Evolutionary conservation across 1,140 invertebrate species (phyloP).

Genomic region (Bemisia tabaci): DNA sequence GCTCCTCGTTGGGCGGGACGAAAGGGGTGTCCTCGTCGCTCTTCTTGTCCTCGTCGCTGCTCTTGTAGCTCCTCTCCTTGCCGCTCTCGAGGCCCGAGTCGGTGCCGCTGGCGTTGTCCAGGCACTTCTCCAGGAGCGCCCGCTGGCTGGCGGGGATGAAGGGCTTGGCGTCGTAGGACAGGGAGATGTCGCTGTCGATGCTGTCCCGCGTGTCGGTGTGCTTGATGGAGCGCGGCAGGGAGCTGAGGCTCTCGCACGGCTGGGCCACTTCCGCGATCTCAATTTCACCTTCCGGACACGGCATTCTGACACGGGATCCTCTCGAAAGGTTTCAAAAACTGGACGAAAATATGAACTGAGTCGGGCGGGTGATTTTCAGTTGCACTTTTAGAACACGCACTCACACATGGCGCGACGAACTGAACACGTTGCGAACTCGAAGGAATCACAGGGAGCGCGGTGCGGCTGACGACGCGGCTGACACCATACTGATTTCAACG

Average conservation of each 20-base stretch:
- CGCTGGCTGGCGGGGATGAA: slow-evolving; percentile 27
- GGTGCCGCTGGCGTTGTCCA: slow-evolving; percentile 29
- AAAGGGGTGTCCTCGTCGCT: slow-evolving; percentile 27
- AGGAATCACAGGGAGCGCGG: background rate
- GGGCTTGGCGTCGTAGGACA: slow-evolving; percentile 36
- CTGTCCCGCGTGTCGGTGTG: background rate
- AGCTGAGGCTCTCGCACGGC: background rate
- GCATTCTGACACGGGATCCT: too few species aligned
- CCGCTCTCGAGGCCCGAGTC: slow-evolving; percentile 38
- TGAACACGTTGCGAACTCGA: too few species aligned
- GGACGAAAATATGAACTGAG: too few species aligned
- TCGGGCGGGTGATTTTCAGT: too few species aligned
- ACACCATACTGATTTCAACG: background rate
- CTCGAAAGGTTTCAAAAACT: too few species aligned
- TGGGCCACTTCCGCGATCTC: background rate
- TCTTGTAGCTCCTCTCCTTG: slow-evolving; percentile 28
- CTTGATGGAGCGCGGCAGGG: background rate
- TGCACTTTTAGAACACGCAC: too few species aligned
- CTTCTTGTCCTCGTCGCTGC: too few species aligned
- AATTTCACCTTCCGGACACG: background rate
- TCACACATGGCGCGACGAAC: too few species aligned
- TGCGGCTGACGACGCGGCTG: background rate
- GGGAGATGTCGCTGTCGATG: slow-evolving; percentile 43
- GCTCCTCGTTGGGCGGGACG: slow-evolving; percentile 47
- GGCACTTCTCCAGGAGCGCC: background rate